These are phyloP conservation scores for Scolopax mira DNA, from an alignment of 2,113 vertebrate species.

Conservation along the genomic window DNA sequence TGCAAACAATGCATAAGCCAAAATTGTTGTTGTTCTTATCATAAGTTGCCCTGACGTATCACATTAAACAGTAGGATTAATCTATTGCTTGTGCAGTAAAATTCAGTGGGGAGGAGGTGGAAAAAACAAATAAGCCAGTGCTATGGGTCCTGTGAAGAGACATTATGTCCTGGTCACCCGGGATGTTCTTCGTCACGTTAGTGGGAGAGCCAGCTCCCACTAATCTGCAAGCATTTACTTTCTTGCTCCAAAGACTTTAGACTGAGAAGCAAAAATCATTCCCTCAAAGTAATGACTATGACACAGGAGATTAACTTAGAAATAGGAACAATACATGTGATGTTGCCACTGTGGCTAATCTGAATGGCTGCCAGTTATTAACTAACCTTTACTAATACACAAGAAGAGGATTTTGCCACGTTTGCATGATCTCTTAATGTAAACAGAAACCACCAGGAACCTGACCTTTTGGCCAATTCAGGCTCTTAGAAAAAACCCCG, in stretches of 20 bases:
- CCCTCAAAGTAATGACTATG: neutral
- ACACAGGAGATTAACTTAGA: neutral
- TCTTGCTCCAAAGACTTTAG: neutral
- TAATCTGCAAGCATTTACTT: neutral
- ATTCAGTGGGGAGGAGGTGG: neutral
- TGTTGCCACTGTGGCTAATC: neutral
- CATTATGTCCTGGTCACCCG: neutral
- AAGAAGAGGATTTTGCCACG: neutral
- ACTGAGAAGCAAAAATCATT: neutral
- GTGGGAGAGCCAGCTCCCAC: neutral
- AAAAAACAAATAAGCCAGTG: neutral
- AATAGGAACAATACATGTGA: neutral
- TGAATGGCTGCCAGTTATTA: neutral
- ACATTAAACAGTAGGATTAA: neutral
- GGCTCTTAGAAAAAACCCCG: neutral
- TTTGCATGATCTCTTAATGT: neutral
- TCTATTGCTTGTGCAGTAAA: neutral
- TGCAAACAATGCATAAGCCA: neutral
- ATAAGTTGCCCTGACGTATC: neutral
- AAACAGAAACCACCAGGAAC: neutral
- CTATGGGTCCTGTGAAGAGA: neutral
- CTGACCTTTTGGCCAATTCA: neutral
- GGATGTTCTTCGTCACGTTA: neutral
- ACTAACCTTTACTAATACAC: neutral
- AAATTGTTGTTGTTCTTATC: neutral